Base-by-base conservation (phyloP, 1,140 invertebrate species). In the Magallana angulata region DNA sequence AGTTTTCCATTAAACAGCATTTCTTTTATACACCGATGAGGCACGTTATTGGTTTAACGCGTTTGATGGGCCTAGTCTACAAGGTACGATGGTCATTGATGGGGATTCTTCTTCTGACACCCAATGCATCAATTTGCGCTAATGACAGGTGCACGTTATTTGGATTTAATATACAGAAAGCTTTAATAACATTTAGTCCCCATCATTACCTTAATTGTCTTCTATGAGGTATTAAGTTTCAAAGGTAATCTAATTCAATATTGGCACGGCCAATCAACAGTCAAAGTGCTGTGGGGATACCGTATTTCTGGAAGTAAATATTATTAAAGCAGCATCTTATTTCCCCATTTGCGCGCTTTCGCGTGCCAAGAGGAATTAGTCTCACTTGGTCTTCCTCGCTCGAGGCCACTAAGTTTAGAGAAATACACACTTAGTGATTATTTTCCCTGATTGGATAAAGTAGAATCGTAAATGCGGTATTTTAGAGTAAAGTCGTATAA, bases 61-160 rank as follows among this genome's bases (percentile, higher is more conserved):
- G 68, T 76, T 30, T 76, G 68, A 76, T 76, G 68, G 24, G 24
- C 68, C 36, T 36, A 12, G 68, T 12, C 68, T 76, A 76, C 24
- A 76, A 76, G 68, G 68, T 76, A 76, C 36, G 24, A 76, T 76
- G 68, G 24, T 12, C 24, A 18, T 18, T 11, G 36, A 76, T 76
- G 68, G 68, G 24, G 11, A 11, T 76, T 30, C 24, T 30, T 30
- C 68, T 76, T 30, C 11, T 76, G 68, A 76, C 68, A 76, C 68
- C 68, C 68, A 30, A 76, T 76, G 68, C 68, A 76, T 76, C 68
- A 76, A 76, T 76, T 76, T 76, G 68, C 36, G 30, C 36, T 76
- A 76, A 97, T 93, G 98, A 98, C 57, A 97, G 97, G 93, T 98
- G 98, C 93, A 97, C 97, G 86, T 92, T 92, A 90, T 64, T 16